Base-by-base conservation (phyloP, 2,797 vertebrate species). In the Megalops cyprinoides region DNA sequence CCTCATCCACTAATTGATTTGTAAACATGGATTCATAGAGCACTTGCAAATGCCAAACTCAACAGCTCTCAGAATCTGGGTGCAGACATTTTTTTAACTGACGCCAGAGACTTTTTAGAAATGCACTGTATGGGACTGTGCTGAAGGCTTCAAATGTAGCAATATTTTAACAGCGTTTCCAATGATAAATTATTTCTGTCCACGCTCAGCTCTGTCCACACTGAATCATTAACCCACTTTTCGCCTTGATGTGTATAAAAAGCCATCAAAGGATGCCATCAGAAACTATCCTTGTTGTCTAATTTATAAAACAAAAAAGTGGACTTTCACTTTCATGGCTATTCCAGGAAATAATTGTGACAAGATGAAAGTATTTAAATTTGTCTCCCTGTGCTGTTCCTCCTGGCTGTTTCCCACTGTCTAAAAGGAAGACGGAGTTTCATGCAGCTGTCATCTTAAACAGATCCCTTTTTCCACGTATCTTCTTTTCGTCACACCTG, bases 331-430 rank as follows among this genome's bases (percentile, higher is more conserved):
- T 31, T 34, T 53, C 51, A 53, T 53, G 15, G 53, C 12, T 53
- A 18, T 62, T 62, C 58, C 58, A 12, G 28, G 58, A 62, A 62
- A 31, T 31, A 62, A 62, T 62, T 62, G 34, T 62, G 58, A 62
- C 58, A 62, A 62, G 58, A 62, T 62, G 58, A 62, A 62, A 62
- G 58, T 9, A 62, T 58, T 62, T 62, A 34, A 31, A 14, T 62
- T 12, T 62, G 25, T 31, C 28, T 62, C 28, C 28, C 58, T 62
- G 58, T 34, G 34, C 58, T 62, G 58, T 62, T 12, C 25, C 18
- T 34, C 28, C 31, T 14, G 15, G 28, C 25, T 62, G 28, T n/a
- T n/a, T n/a, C n/a, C n/a, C n/a, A n/a, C n/a, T n/a, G n/a, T n/a
- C n/a, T n/a, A n/a, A 62, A 62, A 62, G 25, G 34, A 25, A 62